Evolutionary conservation across 2,888 invertebrate species (phyloP).

Genomic region (Caenorhabditis angaria): DNA sequence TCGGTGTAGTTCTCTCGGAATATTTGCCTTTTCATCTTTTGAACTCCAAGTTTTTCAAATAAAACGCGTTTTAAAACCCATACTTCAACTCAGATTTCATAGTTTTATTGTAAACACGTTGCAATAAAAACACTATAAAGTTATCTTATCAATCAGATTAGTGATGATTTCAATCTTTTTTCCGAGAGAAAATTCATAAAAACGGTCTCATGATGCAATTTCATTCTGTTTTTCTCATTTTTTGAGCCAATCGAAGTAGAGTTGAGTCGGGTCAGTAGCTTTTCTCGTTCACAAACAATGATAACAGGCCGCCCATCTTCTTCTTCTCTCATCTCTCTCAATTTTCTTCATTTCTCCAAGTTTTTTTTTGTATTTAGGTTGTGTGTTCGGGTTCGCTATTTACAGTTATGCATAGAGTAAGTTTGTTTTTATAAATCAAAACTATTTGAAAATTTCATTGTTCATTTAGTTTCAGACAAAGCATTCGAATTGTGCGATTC

Average conservation of each 20-base stretch:
- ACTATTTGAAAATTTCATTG: not conserved
- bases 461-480: constrained; percentile 12
- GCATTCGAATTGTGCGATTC: constrained; percentile 3
- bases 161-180: not conserved
- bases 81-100: not conserved
- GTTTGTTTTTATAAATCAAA: not conserved
- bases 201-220: not conserved
- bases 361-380: constrained; percentile 3
- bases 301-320: constrained; percentile 12
- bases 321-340: not conserved
- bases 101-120: not conserved
- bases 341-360: not conserved
- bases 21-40: not conserved
- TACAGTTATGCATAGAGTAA: constrained; percentile 7
- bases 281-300: constrained; percentile 6
- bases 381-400: constrained; percentile 7
- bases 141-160: not conserved
- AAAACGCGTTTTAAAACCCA: not conserved
- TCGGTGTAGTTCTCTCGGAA: not conserved
- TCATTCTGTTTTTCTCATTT: not conserved
- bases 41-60: not conserved
- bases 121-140: not conserved
- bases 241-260: constrained; percentile 1
- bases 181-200: not conserved
- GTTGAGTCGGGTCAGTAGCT: constrained; percentile 1